A percentile compares a stretch with the other conserved stretches of the same genome.
Conservation (phyloP, 2,888 invertebrate genomes). For the Apamea crenata region DNA sequence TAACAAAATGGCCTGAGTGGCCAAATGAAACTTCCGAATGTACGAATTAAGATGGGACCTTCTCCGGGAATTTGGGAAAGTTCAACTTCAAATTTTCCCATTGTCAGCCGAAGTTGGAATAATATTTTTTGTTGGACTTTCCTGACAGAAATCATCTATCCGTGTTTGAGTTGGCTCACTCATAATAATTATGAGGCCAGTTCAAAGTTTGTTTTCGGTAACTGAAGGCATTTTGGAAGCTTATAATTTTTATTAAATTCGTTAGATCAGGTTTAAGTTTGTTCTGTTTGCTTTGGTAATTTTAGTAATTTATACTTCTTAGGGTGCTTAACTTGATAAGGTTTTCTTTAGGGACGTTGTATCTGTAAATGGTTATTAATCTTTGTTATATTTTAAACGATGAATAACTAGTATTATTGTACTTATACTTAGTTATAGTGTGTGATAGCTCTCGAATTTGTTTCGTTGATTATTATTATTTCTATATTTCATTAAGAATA, state of each 20-base stretch:
- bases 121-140: conserved; percentile 57
- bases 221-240: conserved; percentile 15
- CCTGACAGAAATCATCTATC: conserved; percentile 39
- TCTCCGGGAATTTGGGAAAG: conserved; percentile 42
- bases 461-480: too few species aligned
- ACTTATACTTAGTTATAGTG: too few species aligned
- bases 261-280: conserved; percentile 12
- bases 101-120: conserved; percentile 49
- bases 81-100: conserved; percentile 55
- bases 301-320: conserved; percentile 22
- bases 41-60: conserved; percentile 64
- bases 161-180: conserved; percentile 44
- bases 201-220: conserved; percentile 37
- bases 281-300: conserved; percentile 20
- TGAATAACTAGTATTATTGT: not conserved
- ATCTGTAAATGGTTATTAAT: not conserved
- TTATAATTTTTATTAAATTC: conserved; percentile 32
- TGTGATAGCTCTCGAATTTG: too few species aligned
- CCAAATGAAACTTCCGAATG: conserved; percentile 63
- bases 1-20: conserved; percentile 59
- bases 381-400: not conserved
- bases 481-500: too few species aligned
- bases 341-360: not conserved
- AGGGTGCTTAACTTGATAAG: conserved; percentile 12
- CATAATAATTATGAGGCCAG: conserved; percentile 47